Base-by-base conservation (phyloP, 2,797 vertebrate species). In the Capromys pilorides region DNA sequence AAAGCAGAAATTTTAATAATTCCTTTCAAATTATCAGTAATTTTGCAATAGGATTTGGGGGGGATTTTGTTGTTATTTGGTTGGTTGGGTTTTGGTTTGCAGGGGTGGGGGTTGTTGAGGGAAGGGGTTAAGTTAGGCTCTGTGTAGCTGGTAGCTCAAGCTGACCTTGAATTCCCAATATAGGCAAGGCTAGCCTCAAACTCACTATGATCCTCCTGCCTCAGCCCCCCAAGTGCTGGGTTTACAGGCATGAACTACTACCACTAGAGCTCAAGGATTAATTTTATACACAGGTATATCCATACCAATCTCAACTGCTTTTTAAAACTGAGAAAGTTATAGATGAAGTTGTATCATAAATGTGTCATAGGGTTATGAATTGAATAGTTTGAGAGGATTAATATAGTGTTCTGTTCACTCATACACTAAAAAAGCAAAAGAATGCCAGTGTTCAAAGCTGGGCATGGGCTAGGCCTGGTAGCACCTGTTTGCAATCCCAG, bases 1-100 rank as follows among this genome's bases (percentile, higher is more conserved):
- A 24, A 49, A 91, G 59, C 84, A 77, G 84, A 12, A 85, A 82
- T 79, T 95, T 95, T 80, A 96, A 96, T 18, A 96, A 57, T 89
- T 94, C 13, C 33, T 95, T 88, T 95, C 61, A 95, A 95, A 91
- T 83, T 81, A 21, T 87, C 28, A 81, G 67, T 41, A 81, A 28
- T 67, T 85, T 95, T 95, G 39, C 45, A 87, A 36, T 2, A 83
- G 2, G 26, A 11, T 45, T 77, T 67, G 14, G 33, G 4, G 45
- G 45, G n/a, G n/a, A n/a, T n/a, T 69, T 69, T 69, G 19, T 36
- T 14, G 14, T 57, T 57, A 14, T 14, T 57, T 57, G 54, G 54
- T 57, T 57, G 54, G 7, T 36, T 69, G 6, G 4, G 5, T 73
- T 39, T 73, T 41, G 39, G 16, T 71, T 71, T 71, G 54, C 54